Conservation (phyloP, 2,888 invertebrate species). For the Bruchidius siliquastri region DNA sequence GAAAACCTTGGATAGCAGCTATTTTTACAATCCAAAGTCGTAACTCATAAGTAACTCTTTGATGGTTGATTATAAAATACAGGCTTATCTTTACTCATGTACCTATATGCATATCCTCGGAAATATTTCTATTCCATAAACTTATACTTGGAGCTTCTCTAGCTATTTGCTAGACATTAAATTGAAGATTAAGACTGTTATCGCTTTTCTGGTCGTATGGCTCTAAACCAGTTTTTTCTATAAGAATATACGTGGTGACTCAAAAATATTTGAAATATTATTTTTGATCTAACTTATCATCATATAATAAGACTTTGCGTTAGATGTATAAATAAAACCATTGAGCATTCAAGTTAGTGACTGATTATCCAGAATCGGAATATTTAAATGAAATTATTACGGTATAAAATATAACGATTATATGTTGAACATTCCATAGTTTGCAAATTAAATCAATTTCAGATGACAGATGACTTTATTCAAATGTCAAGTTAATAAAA, state of each 20-base stretch:
- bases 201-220: not conserved
- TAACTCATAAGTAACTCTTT: not conserved
- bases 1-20: not conserved
- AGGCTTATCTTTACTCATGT: not conserved
- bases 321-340: not conserved
- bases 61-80: not conserved
- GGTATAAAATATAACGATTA: not conserved
- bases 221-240: not conserved
- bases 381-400: not conserved
- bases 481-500: not conserved
- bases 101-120: not conserved
- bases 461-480: not conserved
- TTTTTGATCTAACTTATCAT: no score
- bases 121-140: not conserved
- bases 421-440: not conserved
- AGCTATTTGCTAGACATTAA: not conserved
- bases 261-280: not conserved
- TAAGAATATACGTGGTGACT: not conserved
- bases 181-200: not conserved
- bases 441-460: not conserved
- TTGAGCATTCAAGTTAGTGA: not conserved
- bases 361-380: not conserved
- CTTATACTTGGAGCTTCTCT: not conserved
- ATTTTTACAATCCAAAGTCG: not conserved
- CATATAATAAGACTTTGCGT: no score